Conservation (phyloP, 2,113 vertebrate species). For the Chionis minor region DNA sequence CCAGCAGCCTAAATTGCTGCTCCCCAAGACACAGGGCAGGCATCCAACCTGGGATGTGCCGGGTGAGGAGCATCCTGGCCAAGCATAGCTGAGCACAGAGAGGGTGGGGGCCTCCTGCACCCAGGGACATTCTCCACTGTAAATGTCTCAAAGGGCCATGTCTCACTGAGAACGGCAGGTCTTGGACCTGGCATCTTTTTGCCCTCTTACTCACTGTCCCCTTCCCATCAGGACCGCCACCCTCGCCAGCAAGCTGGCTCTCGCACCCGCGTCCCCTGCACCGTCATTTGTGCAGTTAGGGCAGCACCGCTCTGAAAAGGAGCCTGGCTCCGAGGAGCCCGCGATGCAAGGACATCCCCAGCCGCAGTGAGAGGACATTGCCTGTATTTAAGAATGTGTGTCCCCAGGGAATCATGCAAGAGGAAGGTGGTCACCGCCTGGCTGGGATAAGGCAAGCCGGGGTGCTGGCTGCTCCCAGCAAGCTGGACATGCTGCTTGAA, state of each 20-base stretch:
- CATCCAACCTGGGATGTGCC: background rate
- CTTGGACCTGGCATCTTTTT: background rate
- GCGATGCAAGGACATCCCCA: background rate
- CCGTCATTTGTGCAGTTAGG: background rate
- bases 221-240: background rate
- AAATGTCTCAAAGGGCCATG: background rate
- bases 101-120: background rate
- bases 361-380: background rate
- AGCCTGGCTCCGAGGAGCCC: background rate
- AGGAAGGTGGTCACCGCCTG: background rate
- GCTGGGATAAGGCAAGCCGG: background rate
- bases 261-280: background rate
- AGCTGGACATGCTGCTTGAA: background rate
- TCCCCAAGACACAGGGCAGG: background rate
- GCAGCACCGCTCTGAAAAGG: accelerated
- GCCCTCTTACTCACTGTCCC: background rate
- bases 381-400: background rate
- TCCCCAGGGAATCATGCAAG: background rate
- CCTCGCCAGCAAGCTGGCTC: background rate
- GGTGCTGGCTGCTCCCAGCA: background rate
- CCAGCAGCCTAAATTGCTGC: background rate
- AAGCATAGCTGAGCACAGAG: background rate
- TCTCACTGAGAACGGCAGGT: background rate
- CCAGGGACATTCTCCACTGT: accelerated
- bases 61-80: background rate